Evolutionary conservation across 1,140 invertebrate species (phyloP), one percentile per base, ranked within the genome.

Genomic region (Drosophila tropicalis): DNA sequence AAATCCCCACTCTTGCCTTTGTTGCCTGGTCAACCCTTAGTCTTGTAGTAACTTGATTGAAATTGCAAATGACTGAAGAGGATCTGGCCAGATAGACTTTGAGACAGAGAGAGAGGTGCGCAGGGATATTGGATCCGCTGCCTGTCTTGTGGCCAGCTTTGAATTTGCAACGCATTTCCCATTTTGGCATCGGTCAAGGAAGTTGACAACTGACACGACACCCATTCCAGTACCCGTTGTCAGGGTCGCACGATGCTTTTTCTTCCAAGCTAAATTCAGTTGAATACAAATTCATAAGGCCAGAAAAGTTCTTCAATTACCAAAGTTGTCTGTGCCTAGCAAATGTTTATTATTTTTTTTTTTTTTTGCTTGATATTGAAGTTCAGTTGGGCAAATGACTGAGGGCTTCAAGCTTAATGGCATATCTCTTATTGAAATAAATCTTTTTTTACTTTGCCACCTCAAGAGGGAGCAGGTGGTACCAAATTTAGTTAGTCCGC

Each of bases 121-220:
- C 56, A 39, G 62, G 47, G 32, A 19, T 29, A 29, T 13, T 22
- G 44, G 12, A 51, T 51, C 22, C 17, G 39, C 75, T 61, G 72
- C 61, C 75, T 71, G 74, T 77, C 74, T 77, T 58, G 62, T 44
- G 40, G 62, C 62, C 74, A 61, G 57, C 62, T 51, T 63, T 47
- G n/a, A 29, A 87, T 86, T 86, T 70, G 83, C 65, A 64, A 87
- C 79, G 83, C 79, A 83, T 86, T 83, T 83, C 77, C 44, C 83
- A 87, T 73, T 86, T 86, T 76, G 76, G 82, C 78, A 71, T 72
- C 70, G 64, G 69, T 57, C 70, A 56, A 71, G 44, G 17, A 76
- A 83, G 79, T 87, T 83, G 83, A 87, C 83, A 87, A 86, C 83
- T 82, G 83, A 89, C 67, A 80, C 76, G 83, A 76, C 77, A 65